Conservation (phyloP, 2,113 vertebrate species). For the Xerus inauris region DNA sequence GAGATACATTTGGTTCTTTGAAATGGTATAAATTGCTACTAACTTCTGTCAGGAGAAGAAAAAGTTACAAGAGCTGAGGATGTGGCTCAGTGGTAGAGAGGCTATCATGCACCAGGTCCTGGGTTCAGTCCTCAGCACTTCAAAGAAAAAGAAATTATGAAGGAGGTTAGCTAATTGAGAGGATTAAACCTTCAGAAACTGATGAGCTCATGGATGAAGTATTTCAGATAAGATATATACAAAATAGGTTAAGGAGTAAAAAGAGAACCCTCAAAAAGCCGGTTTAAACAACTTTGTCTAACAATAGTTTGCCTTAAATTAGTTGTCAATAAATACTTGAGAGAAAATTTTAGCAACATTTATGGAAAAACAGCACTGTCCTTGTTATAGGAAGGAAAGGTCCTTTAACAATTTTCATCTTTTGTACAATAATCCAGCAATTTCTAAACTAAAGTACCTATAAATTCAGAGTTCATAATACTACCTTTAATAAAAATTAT, state of each 20-base stretch:
- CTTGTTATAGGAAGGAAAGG: conserved; percentile 34
- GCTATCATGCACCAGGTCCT: neutral
- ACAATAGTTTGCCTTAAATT: conserved; percentile 77
- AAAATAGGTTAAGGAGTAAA: conserved; percentile 92
- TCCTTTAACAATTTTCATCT: conserved; percentile 40
- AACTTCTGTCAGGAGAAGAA: conserved; percentile 92
- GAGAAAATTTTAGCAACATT: conserved; percentile 52
- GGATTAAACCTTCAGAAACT: conserved; percentile 92
- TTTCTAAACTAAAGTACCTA: neutral
- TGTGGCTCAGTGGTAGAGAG: neutral
- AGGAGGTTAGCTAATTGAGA: conserved; percentile 94
- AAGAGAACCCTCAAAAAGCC: conserved; percentile 73
- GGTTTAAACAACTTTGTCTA: conserved; percentile 61
- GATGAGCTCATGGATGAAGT: conserved; percentile 92
- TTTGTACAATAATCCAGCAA: neutral
- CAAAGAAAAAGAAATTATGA: conserved; percentile 81
- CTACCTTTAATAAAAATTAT: conserved; percentile 47
- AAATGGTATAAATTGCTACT: conserved; percentile 95
- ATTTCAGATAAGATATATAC: conserved; percentile 89
- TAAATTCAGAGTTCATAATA: conserved; percentile 7
- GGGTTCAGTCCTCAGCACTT: neutral
- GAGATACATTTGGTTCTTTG: conserved; percentile 94
- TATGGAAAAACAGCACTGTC: conserved; percentile 31
- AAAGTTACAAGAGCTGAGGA: conserved; percentile 50
- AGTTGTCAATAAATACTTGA: conserved; percentile 57